A percentile compares a stretch with the other conserved stretches of the same genome.
Evolutionary conservation across 2,888 invertebrate species (phyloP).

Genomic region (Papilio elwesi): DNA sequence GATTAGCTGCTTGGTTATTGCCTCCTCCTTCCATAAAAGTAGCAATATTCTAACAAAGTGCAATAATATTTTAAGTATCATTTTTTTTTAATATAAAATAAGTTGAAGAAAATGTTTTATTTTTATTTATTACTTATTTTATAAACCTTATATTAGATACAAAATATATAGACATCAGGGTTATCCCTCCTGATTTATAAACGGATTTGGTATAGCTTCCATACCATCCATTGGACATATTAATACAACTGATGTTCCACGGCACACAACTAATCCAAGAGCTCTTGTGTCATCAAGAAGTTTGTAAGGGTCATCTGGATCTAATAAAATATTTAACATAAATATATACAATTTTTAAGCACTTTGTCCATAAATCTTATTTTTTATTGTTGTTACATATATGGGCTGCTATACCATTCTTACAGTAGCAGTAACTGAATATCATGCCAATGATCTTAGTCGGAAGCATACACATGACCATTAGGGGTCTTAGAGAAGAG

Average conservation of each 20-base stretch:
- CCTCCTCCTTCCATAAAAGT: background rate
- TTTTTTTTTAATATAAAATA: conserved; percentile 50
- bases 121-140: conserved; percentile 43
- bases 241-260: conserved; percentile 98
- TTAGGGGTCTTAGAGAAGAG: no score
- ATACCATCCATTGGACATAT: conserved; percentile 99
- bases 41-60: conserved; percentile 44
- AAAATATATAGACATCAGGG: conserved; percentile 39
- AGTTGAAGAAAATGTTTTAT: conserved; percentile 19
- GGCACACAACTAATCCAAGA: conserved; percentile 97
- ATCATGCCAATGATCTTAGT: no score
- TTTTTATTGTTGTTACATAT: no score
- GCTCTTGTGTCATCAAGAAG: conserved; percentile 97
- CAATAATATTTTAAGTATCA: conserved; percentile 63
- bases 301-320: conserved; percentile 99
- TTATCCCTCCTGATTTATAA: conserved; percentile 93
- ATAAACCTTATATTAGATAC: conserved; percentile 44
- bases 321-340: conserved; percentile 72
- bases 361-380: no score
- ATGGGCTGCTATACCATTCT: no score
- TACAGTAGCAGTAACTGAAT: no score
- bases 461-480: no score
- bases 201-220: conserved; percentile 99
- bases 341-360: no score
- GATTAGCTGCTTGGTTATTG: background rate